A percentile compares a stretch with the other conserved stretches of the same genome.
Evolutionary conservation across 2,113 vertebrate species (phyloP).

Genomic region (Leiothrix lutea): DNA sequence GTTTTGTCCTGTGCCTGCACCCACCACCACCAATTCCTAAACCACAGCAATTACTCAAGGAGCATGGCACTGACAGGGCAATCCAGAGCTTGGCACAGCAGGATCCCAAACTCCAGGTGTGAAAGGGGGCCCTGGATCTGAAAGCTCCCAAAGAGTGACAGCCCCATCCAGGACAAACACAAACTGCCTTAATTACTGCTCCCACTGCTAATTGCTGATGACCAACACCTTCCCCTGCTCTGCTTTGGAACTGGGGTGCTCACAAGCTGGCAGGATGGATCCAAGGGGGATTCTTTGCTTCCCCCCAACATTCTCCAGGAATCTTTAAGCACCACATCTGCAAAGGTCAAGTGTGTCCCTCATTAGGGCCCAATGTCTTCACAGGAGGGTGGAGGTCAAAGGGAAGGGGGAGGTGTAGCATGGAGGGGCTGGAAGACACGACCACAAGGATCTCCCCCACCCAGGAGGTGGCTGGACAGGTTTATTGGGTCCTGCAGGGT

Average conservation of each 20-base stretch:
- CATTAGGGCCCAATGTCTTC: background rate
- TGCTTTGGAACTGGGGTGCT: background rate
- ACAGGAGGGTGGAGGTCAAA: background rate
- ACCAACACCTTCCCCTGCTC: background rate
- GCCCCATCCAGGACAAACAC: background rate
- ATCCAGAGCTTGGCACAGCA: background rate
- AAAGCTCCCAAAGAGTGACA: background rate
- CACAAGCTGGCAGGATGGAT: background rate
- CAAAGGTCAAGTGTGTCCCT: conserved; percentile 30
- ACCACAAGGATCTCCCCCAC: background rate
- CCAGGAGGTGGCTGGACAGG: background rate
- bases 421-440: background rate
- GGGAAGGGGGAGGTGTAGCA: background rate
- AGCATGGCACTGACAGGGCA: accelerated
- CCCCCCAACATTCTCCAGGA: background rate
- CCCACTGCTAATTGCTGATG: background rate
- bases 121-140: background rate
- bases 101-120: background rate
- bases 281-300: background rate
- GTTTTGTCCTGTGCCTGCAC: background rate
- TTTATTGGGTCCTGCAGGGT: background rate
- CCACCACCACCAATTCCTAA: background rate
- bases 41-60: background rate
- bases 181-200: conserved; percentile 12
- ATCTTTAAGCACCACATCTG: background rate